phyloP scores from a whole-genome alignment of 2,113 vertebrate species.

The Hippoglossus stenolepis region DNA sequence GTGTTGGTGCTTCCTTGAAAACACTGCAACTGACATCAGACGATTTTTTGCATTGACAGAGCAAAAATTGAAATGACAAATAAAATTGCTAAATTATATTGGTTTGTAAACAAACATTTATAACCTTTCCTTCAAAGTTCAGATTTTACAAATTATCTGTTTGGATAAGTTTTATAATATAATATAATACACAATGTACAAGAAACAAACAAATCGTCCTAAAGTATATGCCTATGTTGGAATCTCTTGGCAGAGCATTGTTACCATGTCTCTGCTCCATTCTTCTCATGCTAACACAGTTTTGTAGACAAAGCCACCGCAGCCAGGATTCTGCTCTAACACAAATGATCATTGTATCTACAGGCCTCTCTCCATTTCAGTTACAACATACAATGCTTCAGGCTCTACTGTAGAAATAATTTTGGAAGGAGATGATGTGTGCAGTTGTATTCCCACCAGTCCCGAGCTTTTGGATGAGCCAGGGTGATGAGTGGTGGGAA shows the following conservation, averaged over 20 bases:
- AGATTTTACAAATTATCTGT: no score
- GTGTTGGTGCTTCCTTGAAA: no score
- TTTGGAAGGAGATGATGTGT: constrained; percentile 13
- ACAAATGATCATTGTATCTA: not conserved
- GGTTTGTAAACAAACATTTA: no score
- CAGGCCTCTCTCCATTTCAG: constrained; percentile 4
- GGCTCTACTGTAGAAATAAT: constrained; percentile 25
- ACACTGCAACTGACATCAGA: no score
- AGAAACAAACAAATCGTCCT: no score
- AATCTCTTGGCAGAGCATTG: not conserved
- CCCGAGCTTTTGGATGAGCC: not conserved
- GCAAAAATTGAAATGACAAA: no score
- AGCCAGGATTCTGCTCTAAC: not conserved
- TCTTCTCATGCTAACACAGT: not conserved
- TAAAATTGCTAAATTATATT: no score
- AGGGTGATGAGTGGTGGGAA: not conserved
- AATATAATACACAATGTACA: no score
- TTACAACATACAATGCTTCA: constrained; percentile 12
- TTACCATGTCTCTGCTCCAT: not conserved
- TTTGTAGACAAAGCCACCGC: not conserved
- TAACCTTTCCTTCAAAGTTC: no score
- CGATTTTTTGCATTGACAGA: no score
- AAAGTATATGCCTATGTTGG: no score
- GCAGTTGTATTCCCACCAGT: not conserved
- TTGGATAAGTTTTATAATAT: no score